Percentiles rank a stretch among this genome's conserved stretches.
Evolutionary conservation across 64 coral and sea anemone species (phyloP).

Genomic region (Dendrophyllia cribrosa): DNA sequence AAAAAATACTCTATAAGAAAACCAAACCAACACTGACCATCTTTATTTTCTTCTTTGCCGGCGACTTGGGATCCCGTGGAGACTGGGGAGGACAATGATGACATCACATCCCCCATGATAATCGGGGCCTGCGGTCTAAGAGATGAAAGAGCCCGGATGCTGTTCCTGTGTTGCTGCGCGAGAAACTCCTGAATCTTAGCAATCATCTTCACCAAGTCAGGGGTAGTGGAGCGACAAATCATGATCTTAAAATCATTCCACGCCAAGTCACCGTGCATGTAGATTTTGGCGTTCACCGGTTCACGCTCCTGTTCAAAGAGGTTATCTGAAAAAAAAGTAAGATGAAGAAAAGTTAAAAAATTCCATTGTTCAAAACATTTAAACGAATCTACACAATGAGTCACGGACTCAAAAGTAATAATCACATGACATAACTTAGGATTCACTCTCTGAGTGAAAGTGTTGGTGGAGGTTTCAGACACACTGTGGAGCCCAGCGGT

Average conservation of each 20-base stretch:
- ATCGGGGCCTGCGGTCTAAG: conserved; percentile 71
- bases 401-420: not conserved
- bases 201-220: conserved; percentile 95
- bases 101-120: conserved; percentile 73
- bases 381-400: not conserved
- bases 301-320: conserved; percentile 76
- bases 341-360: not conserved
- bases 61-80: conserved; percentile 41
- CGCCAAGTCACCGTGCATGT: conserved; percentile 85
- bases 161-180: conserved; percentile 94
- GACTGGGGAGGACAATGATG: conserved; percentile 64
- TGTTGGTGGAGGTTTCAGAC: no score
- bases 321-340: conserved; percentile 43
- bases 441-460: no score
- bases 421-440: no score
- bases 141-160: conserved; percentile 85
- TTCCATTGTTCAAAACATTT: not conserved
- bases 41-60: conserved; percentile 68
- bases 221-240: conserved; percentile 97
- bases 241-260: conserved; percentile 97
- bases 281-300: conserved; percentile 88
- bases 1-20: no score
- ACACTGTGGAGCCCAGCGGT: no score
- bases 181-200: conserved; percentile 96
- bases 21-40: conserved; percentile 68